phyloP scores from a whole-genome alignment of 2,797 vertebrate genomes.

The Bucorvus abyssinicus region DNA sequence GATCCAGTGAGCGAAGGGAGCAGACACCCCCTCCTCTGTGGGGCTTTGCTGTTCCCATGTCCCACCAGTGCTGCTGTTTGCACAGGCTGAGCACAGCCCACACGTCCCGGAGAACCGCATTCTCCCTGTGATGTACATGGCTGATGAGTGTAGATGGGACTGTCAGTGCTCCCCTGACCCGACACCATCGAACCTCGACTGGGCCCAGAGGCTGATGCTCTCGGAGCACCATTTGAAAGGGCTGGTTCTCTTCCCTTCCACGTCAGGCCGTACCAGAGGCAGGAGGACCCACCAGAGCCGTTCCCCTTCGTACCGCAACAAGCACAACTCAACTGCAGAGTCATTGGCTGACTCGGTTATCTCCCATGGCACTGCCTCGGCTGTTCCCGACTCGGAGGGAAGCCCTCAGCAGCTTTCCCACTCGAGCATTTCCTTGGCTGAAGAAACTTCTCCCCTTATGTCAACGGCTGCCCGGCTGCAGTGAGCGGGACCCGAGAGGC shows the following conservation, averaged over 20 bases:
- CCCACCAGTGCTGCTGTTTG: accelerated
- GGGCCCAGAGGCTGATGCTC: neutral
- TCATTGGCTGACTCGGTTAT: accelerated
- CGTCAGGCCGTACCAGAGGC: accelerated
- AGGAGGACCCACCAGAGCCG: accelerated
- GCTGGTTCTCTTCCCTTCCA: neutral
- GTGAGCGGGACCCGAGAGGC: neutral
- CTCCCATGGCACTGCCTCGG: neutral
- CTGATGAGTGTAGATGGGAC: neutral
- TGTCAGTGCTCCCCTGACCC: neutral
- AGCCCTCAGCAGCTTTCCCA: neutral
- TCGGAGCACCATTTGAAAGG: neutral
- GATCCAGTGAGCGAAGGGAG: neutral
- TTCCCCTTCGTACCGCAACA: accelerated
- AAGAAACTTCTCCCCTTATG: neutral
- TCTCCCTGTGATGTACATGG: neutral
- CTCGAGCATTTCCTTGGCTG: neutral
- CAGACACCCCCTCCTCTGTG: no score
- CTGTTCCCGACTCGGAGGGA: neutral
- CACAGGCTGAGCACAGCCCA: neutral
- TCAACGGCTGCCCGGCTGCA: accelerated
- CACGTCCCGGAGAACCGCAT: accelerated
- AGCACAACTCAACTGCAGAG: accelerated
- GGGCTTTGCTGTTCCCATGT: neutral
- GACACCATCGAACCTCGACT: accelerated